A percentile compares a stretch with the other conserved stretches of the same genome.
phyloP scores from a whole-genome alignment of 2,797 vertebrate species.

The Odontamblyopus rebecca region DNA sequence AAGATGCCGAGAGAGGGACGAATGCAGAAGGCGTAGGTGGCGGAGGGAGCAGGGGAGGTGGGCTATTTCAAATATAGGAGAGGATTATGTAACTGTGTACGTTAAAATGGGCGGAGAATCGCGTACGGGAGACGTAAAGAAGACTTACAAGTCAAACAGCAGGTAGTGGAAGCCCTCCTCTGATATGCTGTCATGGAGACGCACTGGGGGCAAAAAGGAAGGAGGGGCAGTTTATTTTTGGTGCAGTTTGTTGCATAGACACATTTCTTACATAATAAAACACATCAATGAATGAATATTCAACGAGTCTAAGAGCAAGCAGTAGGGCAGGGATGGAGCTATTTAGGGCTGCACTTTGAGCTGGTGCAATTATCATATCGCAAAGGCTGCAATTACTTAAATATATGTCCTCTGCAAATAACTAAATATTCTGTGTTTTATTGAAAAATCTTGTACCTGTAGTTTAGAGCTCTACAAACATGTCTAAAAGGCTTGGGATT shows the following conservation, averaged over 20 bases:
- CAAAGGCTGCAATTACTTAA: too few relatives aligned
- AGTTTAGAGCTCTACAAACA: too few relatives aligned
- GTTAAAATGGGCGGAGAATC: constrained; percentile 13
- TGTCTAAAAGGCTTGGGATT: too few relatives aligned
- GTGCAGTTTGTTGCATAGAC: neutral
- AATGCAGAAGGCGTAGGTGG: constrained; percentile 56
- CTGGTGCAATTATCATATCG: too few relatives aligned
- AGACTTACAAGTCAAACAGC: constrained; percentile 97
- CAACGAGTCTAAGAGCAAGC: neutral
- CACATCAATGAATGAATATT: neutral
- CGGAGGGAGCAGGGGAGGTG: constrained; percentile 15
- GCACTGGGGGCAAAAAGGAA: constrained; percentile 74
- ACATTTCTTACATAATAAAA: constrained; percentile 9
- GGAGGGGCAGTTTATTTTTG: constrained; percentile 18
- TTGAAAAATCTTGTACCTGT: too few relatives aligned
- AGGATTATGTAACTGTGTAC: constrained; percentile 55
- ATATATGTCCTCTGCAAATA: too few relatives aligned
- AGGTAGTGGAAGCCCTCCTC: constrained; percentile 98
- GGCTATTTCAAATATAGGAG: constrained; percentile 45
- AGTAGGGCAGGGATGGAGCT: neutral
- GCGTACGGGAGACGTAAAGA: constrained; percentile 3
- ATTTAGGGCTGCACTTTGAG: neutral
- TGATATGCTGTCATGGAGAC: constrained; percentile 98
- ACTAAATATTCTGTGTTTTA: too few relatives aligned
- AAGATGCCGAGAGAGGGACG: constrained; percentile 53